Evolutionary conservation across 2,888 invertebrate genomes (phyloP).

Genomic region (Drosophila engyochracea): DNA sequence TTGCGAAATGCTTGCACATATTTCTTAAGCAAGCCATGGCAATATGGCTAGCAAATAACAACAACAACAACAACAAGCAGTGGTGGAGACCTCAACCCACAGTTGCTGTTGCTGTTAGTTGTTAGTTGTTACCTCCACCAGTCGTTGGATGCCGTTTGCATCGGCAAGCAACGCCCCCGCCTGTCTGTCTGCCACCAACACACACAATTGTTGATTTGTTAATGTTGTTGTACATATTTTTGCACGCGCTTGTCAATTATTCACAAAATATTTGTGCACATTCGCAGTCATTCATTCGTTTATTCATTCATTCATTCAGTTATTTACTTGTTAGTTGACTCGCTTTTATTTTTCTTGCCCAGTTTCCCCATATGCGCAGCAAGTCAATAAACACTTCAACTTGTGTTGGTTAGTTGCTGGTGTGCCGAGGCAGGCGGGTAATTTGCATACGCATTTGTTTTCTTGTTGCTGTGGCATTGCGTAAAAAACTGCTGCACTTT

Average conservation of each 20-base stretch:
- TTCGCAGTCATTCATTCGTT: slow-evolving; percentile 26
- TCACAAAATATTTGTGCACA: slow-evolving; percentile 44
- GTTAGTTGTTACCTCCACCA: slow-evolving; percentile 31
- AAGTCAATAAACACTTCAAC: slow-evolving; percentile 29
- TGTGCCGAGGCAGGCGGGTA: background rate
- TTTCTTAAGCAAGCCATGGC: slow-evolving; percentile 18
- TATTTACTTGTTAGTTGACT: slow-evolving; percentile 5
- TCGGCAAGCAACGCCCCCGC: slow-evolving; percentile 46
- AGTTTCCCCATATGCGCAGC: slow-evolving; percentile 54
- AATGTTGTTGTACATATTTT: slow-evolving; percentile 42
- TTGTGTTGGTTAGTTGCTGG: background rate
- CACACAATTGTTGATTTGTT: slow-evolving; percentile 17
- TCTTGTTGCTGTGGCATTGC: slow-evolving; percentile 25
- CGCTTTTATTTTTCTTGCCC: slow-evolving; percentile 34
- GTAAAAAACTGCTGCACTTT: slow-evolving; percentile 40
- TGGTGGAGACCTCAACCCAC: slow-evolving; percentile 38
- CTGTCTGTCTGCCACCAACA: slow-evolving; percentile 34
- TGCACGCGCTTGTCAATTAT: slow-evolving; percentile 62
- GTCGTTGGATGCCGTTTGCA: slow-evolving; percentile 13
- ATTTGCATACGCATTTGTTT: slow-evolving; percentile 45
- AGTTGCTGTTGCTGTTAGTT: background rate
- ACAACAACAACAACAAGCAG: background rate
- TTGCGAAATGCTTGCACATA: slow-evolving; percentile 46
- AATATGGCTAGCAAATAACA: slow-evolving; percentile 6
- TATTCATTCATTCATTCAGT: slow-evolving; percentile 23